phyloP scores from a whole-genome alignment of 1,140 invertebrate genomes.

The Drosophila pallidifrons region DNA sequence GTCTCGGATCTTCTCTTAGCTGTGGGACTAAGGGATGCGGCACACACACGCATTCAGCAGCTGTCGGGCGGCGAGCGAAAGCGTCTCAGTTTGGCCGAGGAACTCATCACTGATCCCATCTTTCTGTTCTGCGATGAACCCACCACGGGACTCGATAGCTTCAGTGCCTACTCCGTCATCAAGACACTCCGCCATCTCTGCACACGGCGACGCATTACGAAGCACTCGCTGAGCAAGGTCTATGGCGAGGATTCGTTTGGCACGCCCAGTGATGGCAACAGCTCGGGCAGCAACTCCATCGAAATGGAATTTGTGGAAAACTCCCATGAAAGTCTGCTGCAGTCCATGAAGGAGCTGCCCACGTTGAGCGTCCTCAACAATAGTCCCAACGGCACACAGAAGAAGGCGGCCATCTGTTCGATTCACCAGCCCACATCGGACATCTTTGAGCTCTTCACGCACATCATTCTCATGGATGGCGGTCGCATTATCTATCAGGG shows the following conservation, averaged over 20 bases:
- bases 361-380: constrained; percentile 62
- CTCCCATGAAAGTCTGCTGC: constrained; percentile 64
- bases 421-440: constrained; percentile 95
- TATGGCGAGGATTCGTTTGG: constrained; percentile 78
- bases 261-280: constrained; percentile 68
- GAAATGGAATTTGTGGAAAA: constrained; percentile 69
- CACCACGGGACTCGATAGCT: constrained; percentile 93
- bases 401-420: constrained; percentile 91
- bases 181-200: constrained; percentile 87
- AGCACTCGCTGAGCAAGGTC: constrained; percentile 69
- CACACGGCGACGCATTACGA: constrained; percentile 64
- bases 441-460: constrained; percentile 92
- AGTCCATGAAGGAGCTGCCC: constrained; percentile 64
- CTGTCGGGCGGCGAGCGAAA: constrained; percentile 95
- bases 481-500: constrained; percentile 94
- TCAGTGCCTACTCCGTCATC: constrained; percentile 90
- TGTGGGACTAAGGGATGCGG: constrained; percentile 89
- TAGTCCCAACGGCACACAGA: constrained; percentile 86
- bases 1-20: constrained; percentile 86
- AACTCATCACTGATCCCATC: constrained; percentile 91
- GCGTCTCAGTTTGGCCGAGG: constrained; percentile 93
- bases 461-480: constrained; percentile 91
- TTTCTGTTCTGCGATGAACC: constrained; percentile 94
- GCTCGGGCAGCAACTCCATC: constrained; percentile 61
- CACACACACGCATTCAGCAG: constrained; percentile 88